These are phyloP conservation scores for Kryptolebias marmoratus DNA, from an alignment of 2,113 vertebrate genomes.

Conservation along the genomic window DNA sequence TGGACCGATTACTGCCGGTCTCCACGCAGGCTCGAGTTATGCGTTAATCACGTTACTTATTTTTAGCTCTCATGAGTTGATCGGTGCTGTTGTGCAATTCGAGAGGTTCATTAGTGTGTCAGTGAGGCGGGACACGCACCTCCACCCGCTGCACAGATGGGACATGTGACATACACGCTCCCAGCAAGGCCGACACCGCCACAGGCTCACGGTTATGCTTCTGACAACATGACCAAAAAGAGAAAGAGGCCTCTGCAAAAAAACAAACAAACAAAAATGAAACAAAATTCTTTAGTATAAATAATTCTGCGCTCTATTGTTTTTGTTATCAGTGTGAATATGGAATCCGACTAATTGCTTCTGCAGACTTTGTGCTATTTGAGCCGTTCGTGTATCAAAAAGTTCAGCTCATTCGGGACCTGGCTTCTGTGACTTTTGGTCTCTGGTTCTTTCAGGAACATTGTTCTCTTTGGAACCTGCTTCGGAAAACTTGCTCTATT, in stretches of 20 bases:
- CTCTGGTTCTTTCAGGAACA: no score
- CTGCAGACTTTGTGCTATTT: no score
- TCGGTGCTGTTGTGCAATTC: slow-evolving; percentile 56
- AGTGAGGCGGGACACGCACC: slow-evolving; percentile 34
- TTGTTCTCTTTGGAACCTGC: no score
- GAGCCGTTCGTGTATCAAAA: no score
- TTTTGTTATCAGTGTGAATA: no score
- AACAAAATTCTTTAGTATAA: no score
- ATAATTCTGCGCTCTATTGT: no score
- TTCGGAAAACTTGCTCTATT: no score
- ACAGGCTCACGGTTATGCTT: neutral
- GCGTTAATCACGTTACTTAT: slow-evolving; percentile 50
- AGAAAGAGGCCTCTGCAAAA: neutral
- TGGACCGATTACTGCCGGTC: neutral
- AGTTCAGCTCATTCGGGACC: no score
- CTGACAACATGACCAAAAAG: neutral
- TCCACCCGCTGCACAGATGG: slow-evolving; percentile 26
- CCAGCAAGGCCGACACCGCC: neutral
- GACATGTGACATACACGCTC: slow-evolving; percentile 23
- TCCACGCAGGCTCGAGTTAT: slow-evolving; percentile 14
- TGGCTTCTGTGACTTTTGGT: no score
- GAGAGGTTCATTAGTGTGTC: slow-evolving; percentile 45
- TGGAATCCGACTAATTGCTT: no score
- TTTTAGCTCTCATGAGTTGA: slow-evolving; percentile 51
- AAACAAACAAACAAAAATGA: no score